Percentiles rank a stretch among this genome's conserved stretches.
phyloP scores from a whole-genome alignment of 2,888 invertebrate genomes.

The Isoperla grammatica region DNA sequence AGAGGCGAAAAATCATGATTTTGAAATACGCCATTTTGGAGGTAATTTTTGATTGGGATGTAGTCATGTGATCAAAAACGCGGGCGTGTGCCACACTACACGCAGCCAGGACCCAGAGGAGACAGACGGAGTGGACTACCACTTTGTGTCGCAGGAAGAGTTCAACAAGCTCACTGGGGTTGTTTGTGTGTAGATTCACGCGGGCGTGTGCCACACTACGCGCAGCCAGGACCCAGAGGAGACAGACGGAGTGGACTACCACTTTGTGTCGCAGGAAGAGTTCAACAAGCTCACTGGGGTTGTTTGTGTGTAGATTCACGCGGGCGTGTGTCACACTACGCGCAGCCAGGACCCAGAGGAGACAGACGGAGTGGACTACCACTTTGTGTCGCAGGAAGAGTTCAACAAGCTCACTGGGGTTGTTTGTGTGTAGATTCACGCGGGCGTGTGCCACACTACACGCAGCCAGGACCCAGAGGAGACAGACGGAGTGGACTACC shows the following conservation, averaged over 20 bases:
- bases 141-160: constrained; percentile 39
- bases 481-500: constrained; percentile 38
- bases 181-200: too few relatives aligned
- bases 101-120: constrained; percentile 37
- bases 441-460: constrained; percentile 43
- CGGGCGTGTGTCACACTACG: constrained; percentile 43
- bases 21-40: too few relatives aligned
- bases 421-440: constrained; percentile 38
- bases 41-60: too few relatives aligned
- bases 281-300: constrained; percentile 42
- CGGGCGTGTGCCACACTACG: constrained; percentile 44
- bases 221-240: constrained; percentile 37
- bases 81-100: constrained; percentile 44
- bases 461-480: constrained; percentile 37
- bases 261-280: constrained; percentile 39
- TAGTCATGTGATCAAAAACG: too few relatives aligned
- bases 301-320: constrained; percentile 38
- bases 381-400: constrained; percentile 39
- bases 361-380: constrained; percentile 38
- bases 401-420: constrained; percentile 42
- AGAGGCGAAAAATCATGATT: too few relatives aligned
- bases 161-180: constrained; percentile 42
- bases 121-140: constrained; percentile 38
- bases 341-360: constrained; percentile 37
- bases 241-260: constrained; percentile 38